Evolutionary conservation across 2,888 invertebrate genomes (phyloP).

Genomic region (Dryobotodes eremita): DNA sequence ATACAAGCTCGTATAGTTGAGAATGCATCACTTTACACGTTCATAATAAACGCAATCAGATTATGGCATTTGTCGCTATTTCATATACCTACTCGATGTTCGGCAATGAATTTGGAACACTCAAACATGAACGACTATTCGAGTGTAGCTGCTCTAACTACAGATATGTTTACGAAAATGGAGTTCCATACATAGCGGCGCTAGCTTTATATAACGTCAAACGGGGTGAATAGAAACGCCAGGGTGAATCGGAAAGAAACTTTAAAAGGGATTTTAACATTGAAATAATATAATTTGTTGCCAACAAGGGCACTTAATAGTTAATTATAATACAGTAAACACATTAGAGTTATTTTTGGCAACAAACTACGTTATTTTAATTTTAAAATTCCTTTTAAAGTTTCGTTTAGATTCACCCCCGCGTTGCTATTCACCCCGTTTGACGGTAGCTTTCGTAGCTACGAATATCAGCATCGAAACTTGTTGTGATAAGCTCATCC

Average conservation of each 20-base stretch:
- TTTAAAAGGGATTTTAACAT: no score
- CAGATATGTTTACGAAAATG: background rate
- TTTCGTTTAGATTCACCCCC: no score
- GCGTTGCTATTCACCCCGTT: no score
- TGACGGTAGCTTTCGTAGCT: slow-evolving; percentile 9
- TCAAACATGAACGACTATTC: background rate
- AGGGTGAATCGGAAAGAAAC: no score
- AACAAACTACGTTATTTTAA: no score
- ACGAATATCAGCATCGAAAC: background rate
- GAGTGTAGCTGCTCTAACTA: slow-evolving; percentile 1
- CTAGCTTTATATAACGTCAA: no score
- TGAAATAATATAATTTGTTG: no score
- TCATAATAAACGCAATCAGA: background rate
- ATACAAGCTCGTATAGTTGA: slow-evolving; percentile 5
- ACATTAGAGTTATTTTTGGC: no score
- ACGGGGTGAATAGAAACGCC: no score
- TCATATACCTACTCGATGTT: background rate
- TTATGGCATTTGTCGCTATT: background rate
- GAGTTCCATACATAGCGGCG: background rate
- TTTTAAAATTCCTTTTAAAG: no score
- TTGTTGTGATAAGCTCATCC: background rate
- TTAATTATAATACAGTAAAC: no score
- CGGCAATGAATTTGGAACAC: background rate
- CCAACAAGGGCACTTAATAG: no score
- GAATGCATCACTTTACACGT: slow-evolving; percentile 6